These are phyloP conservation scores for Sciurus vulgaris DNA, from an alignment of 2,797 vertebrate genomes.

Conservation along the genomic window DNA sequence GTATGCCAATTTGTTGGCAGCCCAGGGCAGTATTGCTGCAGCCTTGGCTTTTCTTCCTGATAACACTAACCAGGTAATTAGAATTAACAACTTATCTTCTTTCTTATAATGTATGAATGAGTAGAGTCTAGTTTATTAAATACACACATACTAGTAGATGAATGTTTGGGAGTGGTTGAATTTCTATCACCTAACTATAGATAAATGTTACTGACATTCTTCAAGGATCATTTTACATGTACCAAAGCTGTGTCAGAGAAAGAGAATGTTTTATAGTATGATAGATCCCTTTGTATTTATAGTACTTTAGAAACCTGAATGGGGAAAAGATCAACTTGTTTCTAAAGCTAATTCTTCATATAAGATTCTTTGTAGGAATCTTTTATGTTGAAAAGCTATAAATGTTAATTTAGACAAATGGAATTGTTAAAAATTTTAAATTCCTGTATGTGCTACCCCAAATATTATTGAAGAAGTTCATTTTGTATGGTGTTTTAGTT, in stretches of 20 bases:
- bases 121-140: neutral
- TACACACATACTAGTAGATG: neutral
- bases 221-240: neutral
- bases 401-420: neutral
- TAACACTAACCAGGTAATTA: constrained; percentile 92
- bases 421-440: neutral
- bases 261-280: neutral
- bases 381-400: constrained; percentile 58
- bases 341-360: constrained; percentile 30
- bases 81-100: neutral
- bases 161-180: neutral
- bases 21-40: constrained; percentile 95
- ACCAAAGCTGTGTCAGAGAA: neutral
- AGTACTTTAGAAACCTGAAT: constrained; percentile 1
- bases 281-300: neutral
- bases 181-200: neutral
- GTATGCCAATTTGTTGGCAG: constrained; percentile 95
- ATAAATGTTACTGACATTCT: neutral
- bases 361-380: neutral
- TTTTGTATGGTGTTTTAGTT: neutral
- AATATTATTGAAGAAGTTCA: neutral
- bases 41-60: constrained; percentile 95
- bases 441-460: neutral
- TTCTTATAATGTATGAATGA: neutral
- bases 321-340: neutral